phyloP scores from a whole-genome alignment of 2,888 invertebrate genomes.

The Galerucella calmariensis region DNA sequence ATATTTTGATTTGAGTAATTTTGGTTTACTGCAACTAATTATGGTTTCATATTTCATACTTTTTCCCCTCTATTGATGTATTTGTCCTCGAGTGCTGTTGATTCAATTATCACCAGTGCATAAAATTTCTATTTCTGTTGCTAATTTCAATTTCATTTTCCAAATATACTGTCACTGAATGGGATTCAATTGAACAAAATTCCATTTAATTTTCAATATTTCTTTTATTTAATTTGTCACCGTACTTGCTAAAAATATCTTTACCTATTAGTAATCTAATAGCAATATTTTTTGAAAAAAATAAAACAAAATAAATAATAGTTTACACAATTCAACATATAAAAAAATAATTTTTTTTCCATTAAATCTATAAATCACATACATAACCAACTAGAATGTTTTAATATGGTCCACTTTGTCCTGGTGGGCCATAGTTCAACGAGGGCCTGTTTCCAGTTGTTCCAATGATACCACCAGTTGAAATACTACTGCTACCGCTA shows the following conservation, averaged over 20 bases:
- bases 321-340: conserved; percentile 16
- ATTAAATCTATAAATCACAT: conserved; percentile 39
- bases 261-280: background rate
- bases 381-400: background rate
- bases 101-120: too few species aligned
- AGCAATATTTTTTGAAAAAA: background rate
- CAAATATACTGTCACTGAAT: background rate
- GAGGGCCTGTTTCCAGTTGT: conserved; percentile 55
- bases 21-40: too few species aligned
- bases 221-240: conserved; percentile 23
- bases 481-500: conserved; percentile 19
- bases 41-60: too few species aligned
- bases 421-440: conserved; percentile 61
- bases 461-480: conserved; percentile 56
- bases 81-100: too few species aligned
- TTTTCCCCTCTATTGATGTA: too few species aligned
- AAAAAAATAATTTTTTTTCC: background rate
- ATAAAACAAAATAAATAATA: background rate
- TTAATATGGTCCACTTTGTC: conserved; percentile 63
- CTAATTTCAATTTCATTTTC: background rate
- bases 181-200: background rate
- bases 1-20: too few species aligned
- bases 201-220: background rate
- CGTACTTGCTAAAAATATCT: conserved; percentile 12
- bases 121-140: too few species aligned